Evolutionary conservation across 2,113 vertebrate genomes (phyloP).

Genomic region (Corythornis vintsioides): DNA sequence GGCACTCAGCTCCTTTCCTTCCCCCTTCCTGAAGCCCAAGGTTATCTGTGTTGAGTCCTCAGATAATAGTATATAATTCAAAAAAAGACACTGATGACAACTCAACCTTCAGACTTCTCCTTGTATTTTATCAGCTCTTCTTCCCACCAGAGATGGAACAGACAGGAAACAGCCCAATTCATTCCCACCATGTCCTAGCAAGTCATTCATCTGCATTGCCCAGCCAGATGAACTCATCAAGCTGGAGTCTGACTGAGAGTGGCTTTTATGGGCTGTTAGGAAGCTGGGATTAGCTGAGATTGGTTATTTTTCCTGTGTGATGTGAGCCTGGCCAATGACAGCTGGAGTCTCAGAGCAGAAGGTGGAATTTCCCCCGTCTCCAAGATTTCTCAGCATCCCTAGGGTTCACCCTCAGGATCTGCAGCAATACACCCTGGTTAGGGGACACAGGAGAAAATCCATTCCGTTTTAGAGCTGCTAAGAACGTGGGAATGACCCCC

Average conservation of each 20-base stretch:
- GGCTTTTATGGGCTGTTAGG: neutral
- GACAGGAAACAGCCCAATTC: conserved; percentile 17
- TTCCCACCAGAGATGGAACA: conserved; percentile 29
- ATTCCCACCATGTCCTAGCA: conserved; percentile 23
- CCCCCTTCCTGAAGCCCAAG: neutral
- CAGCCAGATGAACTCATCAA: conserved; percentile 15
- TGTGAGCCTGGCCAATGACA: neutral
- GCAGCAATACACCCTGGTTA: neutral
- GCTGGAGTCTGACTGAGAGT: neutral
- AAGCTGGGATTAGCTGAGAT: neutral
- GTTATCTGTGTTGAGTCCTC: conserved; percentile 5
- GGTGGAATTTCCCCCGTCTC: neutral
- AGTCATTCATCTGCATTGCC: conserved; percentile 10
- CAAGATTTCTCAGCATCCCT: neutral
- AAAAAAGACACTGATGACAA: neutral
- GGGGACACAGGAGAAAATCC: neutral
- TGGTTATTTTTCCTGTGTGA: conserved; percentile 5
- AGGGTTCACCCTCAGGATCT: neutral
- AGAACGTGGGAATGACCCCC: neutral
- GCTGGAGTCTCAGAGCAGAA: neutral
- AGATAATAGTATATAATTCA: neutral
- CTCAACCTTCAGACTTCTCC: neutral
- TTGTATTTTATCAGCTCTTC: neutral
- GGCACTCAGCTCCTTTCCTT: neutral
- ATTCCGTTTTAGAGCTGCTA: neutral